Evolutionary conservation across 64 coral and sea anemone species (phyloP), one percentile per base, ranked within the genome.

Genomic region (Montipora foliosa): DNA sequence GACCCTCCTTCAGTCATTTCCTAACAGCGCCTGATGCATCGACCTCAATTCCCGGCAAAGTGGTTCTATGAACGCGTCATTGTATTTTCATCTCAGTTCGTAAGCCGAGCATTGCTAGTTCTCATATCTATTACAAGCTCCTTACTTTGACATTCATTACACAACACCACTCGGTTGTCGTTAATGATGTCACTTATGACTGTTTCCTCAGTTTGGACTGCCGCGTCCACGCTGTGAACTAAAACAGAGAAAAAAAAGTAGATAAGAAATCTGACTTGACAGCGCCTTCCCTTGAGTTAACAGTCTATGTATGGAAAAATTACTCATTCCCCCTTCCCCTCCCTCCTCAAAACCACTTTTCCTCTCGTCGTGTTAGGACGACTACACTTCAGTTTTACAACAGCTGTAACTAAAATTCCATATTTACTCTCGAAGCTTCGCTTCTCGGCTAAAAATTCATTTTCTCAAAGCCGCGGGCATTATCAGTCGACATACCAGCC

Each of bases 141-240:
- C 0, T 82, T 44, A 5, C 25, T 52, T 20, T 61, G 21, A 46
- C 25, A 60, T 3, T 29, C 21, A 64, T 82, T 12, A 24, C 21
- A 55, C n/a, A 64, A 5, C 47, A 20, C 64, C 8, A 66, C 47
- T 47, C 16, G 82, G 45, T 86, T 86, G 3, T 86, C 64, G 64
- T 71, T 70, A 51, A 50, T 14, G 5, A 51, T 46, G 17, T 72
- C 66, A 20, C 62, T 51, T 8, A 49, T 64, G 13, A 14, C 13
- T 14, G 13, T 86, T 8, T 70, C 82, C 67, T 86, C 82, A 47
- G 82, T 86, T 68, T 86, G 82, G 7, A 71, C 82, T 49, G 66
- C 49, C 5, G 62, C 68, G 6, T 86, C 82, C 11, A 50, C 66
- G 6, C 64, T 86, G 66, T 86, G 64, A 51, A 86, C 82, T 86